These are phyloP conservation scores for Drosophila meridionalis DNA, from an alignment of 2,888 invertebrate genomes.

Conservation along the genomic window DNA sequence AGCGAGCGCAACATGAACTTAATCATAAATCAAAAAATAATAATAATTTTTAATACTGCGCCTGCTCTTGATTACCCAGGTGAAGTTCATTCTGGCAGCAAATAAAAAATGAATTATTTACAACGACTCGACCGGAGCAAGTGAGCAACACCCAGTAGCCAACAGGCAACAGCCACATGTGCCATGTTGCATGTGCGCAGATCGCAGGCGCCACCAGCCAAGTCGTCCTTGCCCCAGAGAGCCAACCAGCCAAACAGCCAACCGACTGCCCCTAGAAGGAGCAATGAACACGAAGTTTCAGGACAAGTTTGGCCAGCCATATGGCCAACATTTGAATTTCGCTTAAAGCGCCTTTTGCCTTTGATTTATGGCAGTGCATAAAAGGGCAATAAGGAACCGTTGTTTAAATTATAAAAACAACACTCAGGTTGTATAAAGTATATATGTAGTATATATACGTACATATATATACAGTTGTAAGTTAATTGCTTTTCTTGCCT, in stretches of 20 bases:
- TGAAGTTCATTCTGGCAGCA: constrained; percentile 50
- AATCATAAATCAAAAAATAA: constrained; percentile 55
- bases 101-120: constrained; percentile 62
- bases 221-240: constrained; percentile 19
- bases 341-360: constrained; percentile 28
- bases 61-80: constrained; percentile 45
- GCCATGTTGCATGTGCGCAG: constrained; percentile 27
- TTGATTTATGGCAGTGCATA: constrained; percentile 52
- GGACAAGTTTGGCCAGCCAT: constrained; percentile 49
- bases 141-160: constrained; percentile 6
- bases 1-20: constrained; percentile 24
- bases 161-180: constrained; percentile 24
- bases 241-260: constrained; percentile 2
- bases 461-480: constrained; percentile 13
- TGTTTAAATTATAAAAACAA: constrained; percentile 38
- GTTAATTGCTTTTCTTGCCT: constrained; percentile 58
- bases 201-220: constrained; percentile 17
- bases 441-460: not conserved
- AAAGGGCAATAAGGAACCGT: constrained; percentile 24
- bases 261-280: constrained; percentile 15
- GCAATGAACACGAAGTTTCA: constrained; percentile 29
- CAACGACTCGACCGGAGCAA: constrained; percentile 21
- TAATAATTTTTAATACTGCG: constrained; percentile 43
- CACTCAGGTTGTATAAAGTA: constrained; percentile 17
- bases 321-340: constrained; percentile 56